These are phyloP conservation scores for Venustoraphidia nigricollis DNA, from an alignment of 2,888 invertebrate species.

Conservation along the genomic window DNA sequence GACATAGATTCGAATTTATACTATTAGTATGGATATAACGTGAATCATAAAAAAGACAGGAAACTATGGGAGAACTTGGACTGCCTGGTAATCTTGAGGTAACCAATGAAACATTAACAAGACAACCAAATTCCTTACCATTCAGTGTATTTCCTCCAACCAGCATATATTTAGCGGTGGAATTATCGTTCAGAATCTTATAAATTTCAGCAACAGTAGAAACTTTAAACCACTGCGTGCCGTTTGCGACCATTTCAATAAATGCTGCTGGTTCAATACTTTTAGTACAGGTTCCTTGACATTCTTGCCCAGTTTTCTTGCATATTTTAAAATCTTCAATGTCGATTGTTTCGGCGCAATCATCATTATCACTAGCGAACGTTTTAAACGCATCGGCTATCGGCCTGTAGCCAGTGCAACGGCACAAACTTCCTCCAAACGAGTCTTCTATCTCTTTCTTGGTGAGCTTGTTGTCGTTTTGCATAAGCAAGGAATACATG, in stretches of 20 bases:
- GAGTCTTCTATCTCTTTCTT: slow-evolving; percentile 50
- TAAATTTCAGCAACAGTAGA: slow-evolving; percentile 37
- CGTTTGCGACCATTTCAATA: no score
- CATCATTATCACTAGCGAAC: slow-evolving; percentile 33
- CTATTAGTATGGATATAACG: no score
- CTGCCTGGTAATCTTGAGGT: no score
- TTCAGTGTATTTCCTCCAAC: slow-evolving; percentile 63
- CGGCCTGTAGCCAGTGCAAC: slow-evolving; percentile 54
- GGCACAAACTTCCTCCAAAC: slow-evolving; percentile 54
- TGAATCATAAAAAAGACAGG: no score
- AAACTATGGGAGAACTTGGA: no score
- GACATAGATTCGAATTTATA: no score
- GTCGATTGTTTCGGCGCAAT: slow-evolving; percentile 16
- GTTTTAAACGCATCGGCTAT: slow-evolving; percentile 48
- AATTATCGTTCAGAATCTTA: slow-evolving; percentile 32
- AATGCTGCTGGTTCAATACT: slow-evolving; percentile 11
- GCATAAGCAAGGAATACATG: slow-evolving; percentile 40
- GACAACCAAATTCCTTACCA: slow-evolving; percentile 30
- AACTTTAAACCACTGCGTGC: slow-evolving; percentile 38
- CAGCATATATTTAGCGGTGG: slow-evolving; percentile 35
- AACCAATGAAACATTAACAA: background rate
- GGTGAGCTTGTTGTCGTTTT: slow-evolving; percentile 28
- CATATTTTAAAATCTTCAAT: slow-evolving; percentile 30
- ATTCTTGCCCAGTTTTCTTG: slow-evolving; percentile 17
- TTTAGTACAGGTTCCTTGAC: no score